These are phyloP conservation scores for Perdita meconis DNA, from an alignment of 2,888 invertebrate species.

Conservation along the genomic window DNA sequence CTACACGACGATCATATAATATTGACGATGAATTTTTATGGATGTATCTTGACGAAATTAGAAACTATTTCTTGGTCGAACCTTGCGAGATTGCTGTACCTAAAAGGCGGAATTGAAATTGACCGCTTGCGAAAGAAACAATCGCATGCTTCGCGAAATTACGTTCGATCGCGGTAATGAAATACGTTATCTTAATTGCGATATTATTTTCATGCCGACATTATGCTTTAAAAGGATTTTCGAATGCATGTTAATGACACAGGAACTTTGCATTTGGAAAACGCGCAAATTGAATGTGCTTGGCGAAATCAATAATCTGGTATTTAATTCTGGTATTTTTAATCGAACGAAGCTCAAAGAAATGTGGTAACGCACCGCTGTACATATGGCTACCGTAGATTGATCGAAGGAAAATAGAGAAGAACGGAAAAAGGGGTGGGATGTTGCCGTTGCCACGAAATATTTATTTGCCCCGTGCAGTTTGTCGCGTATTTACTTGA, in stretches of 20 bases:
- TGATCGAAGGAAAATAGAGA: constrained; percentile 48
- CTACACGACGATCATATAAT: neutral
- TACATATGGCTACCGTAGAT: constrained; percentile 29
- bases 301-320: constrained; percentile 42
- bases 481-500: constrained; percentile 36
- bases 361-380: constrained; percentile 25
- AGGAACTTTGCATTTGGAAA: too few species aligned
- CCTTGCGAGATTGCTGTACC: too few species aligned
- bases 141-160: too few species aligned
- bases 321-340: constrained; percentile 55
- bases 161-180: neutral
- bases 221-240: too few species aligned
- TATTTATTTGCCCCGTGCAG: constrained; percentile 41
- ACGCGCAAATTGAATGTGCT: constrained; percentile 11
- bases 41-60: neutral
- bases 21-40: neutral
- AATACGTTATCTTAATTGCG: neutral
- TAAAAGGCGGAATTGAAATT: too few species aligned
- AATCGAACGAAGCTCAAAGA: constrained; percentile 32
- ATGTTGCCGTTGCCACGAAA: constrained; percentile 29
- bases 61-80: neutral
- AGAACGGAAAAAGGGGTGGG: constrained; percentile 9
- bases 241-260: too few species aligned
- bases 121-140: too few species aligned
- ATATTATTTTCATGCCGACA: neutral